Percentiles rank a stretch among this genome's conserved stretches.
phyloP scores from a whole-genome alignment of 2,888 invertebrate genomes.

The Cryptophagus acutangulus region DNA sequence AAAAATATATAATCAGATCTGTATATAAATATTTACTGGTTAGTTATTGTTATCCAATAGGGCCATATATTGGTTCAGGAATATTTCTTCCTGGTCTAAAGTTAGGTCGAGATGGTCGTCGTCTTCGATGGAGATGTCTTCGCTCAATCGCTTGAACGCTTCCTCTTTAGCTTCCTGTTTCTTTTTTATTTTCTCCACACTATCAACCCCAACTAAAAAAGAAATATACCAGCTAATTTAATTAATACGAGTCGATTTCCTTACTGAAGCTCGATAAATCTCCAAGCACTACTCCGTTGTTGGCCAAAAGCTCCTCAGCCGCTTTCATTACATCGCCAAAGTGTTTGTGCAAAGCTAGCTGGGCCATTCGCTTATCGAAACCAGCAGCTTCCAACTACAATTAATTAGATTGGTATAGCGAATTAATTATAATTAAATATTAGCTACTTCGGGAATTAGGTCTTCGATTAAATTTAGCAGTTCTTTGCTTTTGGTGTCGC shows the following conservation, averaged over 20 bases:
- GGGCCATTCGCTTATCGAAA: conserved; percentile 53
- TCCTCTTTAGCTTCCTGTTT: conserved; percentile 48
- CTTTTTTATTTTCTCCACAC: conserved; percentile 28
- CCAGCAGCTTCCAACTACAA: conserved; percentile 57
- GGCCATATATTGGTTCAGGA: conserved; percentile 62
- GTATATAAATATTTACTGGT: conserved; percentile 1
- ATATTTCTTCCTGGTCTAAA: conserved; percentile 63
- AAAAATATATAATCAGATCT: conserved; percentile 3
- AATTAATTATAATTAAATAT: not conserved
- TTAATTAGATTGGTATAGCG: not conserved
- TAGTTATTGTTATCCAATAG: conserved; percentile 48
- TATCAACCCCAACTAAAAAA: conserved; percentile 26
- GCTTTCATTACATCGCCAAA: conserved; percentile 56
- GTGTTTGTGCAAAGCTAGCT: conserved; percentile 52
- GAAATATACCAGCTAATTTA: not conserved
- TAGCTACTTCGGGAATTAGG: conserved; percentile 39
- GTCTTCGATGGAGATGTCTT: conserved; percentile 55
- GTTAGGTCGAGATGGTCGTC: conserved; percentile 72
- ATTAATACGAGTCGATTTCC: conserved; percentile 10
- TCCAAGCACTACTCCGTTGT: conserved; percentile 41
- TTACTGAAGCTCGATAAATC: conserved; percentile 32
- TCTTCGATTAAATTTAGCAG: conserved; percentile 40
- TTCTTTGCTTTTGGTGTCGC: conserved; percentile 44
- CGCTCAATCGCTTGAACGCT: conserved; percentile 58
- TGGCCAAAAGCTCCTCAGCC: conserved; percentile 55